These are phyloP conservation scores for Haliclona indistincta DNA, from an alignment of 37 sponge, comb jelly and placozoan species.

Conservation along the genomic window DNA sequence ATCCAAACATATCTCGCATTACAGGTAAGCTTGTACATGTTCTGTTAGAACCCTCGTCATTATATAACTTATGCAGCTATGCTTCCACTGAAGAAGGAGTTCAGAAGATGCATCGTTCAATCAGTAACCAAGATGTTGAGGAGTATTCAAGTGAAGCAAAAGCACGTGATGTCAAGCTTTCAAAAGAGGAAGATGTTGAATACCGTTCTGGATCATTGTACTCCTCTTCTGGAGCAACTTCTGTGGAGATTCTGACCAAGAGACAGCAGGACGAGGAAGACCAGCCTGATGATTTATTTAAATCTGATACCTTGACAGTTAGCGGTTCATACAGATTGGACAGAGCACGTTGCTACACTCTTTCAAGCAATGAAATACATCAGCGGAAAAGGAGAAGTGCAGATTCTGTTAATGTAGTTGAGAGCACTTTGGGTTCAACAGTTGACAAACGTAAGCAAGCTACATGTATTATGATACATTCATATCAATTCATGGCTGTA, in stretches of 20 bases:
- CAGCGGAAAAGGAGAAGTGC: background rate
- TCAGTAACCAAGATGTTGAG: background rate
- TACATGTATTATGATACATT: background rate
- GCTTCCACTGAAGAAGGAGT: background rate
- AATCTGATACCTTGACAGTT: background rate
- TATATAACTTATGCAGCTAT: background rate
- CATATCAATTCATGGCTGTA: no score
- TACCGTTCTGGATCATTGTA: background rate
- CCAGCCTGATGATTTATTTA: background rate
- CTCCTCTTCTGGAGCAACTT: background rate
- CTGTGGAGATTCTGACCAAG: background rate
- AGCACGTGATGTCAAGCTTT: background rate
- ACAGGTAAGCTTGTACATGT: no score
- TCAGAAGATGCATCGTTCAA: background rate
- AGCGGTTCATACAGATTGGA: constrained; percentile 4
- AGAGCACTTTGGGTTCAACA: background rate
- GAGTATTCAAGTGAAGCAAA: background rate
- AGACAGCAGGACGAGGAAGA: background rate
- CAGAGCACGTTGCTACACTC: background rate
- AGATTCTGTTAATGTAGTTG: background rate
- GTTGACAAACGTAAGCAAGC: background rate
- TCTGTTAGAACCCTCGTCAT: no score
- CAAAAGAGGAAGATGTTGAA: constrained; percentile 10
- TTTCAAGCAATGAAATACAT: background rate
- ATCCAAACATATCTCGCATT: no score